phyloP scores from a whole-genome alignment of 2,888 invertebrate species.

The Boloria selene region DNA sequence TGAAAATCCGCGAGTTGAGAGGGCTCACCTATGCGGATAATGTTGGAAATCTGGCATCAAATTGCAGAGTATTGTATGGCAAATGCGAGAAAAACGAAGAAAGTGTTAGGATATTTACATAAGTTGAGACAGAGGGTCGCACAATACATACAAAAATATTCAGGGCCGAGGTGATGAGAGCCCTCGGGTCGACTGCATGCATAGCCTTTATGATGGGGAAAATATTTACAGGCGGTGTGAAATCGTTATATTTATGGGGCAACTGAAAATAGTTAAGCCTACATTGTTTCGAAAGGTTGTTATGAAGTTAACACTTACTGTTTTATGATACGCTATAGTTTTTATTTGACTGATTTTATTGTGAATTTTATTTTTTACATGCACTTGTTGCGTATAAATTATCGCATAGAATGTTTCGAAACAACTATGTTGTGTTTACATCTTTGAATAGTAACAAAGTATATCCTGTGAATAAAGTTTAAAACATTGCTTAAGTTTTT shows the following conservation, averaged over 20 bases:
- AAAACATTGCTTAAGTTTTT: no score
- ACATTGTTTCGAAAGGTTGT: slow-evolving; percentile 21
- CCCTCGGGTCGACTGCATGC: slow-evolving; percentile 71
- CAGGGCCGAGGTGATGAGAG: slow-evolving; percentile 77
- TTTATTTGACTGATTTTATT: slow-evolving; percentile 19
- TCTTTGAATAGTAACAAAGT: not conserved
- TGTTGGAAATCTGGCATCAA: slow-evolving; percentile 69
- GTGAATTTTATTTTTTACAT: not conserved
- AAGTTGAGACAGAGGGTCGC: slow-evolving; percentile 78
- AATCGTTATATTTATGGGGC: slow-evolving; percentile 68
- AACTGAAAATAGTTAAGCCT: slow-evolving; percentile 53
- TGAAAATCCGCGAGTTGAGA: slow-evolving; percentile 56
- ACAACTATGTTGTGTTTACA: not conserved
- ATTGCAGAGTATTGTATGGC: slow-evolving; percentile 77
- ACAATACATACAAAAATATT: slow-evolving; percentile 75
- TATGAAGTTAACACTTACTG: slow-evolving; percentile 24
- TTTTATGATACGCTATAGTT: slow-evolving; percentile 25
- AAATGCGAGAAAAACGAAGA: slow-evolving; percentile 78
- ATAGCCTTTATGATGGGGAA: slow-evolving; percentile 73
- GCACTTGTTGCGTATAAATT: no score
- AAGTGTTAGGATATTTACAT: slow-evolving; percentile 81
- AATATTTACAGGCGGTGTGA: slow-evolving; percentile 72
- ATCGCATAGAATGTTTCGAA: no score
- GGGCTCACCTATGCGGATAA: slow-evolving; percentile 67
- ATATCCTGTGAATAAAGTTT: not conserved